phyloP scores from a whole-genome alignment of 2,797 vertebrate genomes.

The Poecilia gillii region DNA sequence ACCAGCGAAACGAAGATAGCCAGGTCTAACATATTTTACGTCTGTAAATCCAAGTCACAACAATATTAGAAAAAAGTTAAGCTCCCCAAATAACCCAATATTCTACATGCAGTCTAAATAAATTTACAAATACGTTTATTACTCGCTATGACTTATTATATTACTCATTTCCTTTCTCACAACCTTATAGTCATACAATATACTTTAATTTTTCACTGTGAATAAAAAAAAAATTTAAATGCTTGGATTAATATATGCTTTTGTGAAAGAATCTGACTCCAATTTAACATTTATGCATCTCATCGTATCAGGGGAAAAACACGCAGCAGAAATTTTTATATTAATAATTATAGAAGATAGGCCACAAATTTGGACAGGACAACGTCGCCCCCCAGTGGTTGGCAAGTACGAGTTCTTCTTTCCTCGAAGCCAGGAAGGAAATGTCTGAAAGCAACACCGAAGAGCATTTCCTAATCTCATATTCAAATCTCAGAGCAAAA shows the following conservation, averaged over 20 bases:
- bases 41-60: not conserved
- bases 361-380: not conserved
- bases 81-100: not conserved
- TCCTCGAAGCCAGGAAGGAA: not conserved
- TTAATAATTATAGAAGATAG: not conserved
- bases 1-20: not conserved
- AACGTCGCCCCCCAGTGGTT: constrained; percentile 40
- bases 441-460: not conserved
- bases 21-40: not conserved
- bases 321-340: too few species aligned
- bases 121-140: not conserved
- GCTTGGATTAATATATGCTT: not conserved
- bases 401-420: not conserved
- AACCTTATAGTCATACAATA: not conserved
- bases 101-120: not conserved
- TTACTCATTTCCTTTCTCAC: not conserved
- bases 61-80: not conserved
- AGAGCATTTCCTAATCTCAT: not conserved
- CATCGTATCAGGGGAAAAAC: not conserved
- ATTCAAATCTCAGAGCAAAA: not conserved
- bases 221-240: not conserved
- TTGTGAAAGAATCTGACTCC: not conserved
- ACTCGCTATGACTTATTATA: not conserved
- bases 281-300: not conserved
- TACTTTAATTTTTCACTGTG: not conserved